Evolutionary conservation across 2,113 vertebrate species (phyloP), one percentile per base, ranked within the genome.

Genomic region (Illadopsis cleaveri): DNA sequence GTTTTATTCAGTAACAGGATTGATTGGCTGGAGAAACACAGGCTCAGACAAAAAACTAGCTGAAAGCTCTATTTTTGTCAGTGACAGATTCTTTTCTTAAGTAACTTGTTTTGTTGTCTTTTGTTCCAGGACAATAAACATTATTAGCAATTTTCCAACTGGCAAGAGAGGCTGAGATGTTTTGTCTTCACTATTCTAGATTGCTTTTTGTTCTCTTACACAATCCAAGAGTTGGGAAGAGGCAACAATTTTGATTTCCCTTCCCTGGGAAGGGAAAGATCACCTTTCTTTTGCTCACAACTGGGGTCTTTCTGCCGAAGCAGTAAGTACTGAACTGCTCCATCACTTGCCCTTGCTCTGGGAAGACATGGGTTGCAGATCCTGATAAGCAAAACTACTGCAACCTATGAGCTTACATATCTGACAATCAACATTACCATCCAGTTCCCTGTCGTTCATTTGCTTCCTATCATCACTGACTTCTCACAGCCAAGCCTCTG

Each of bases 1-100:
- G 90, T 95, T 97, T 94, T 96, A 95, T 96, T 97, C 93, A 80
- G 77, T 96, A 97, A 97, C 80, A 92, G 94, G 95, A 97, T 92
- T 93, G 93, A 97, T 79, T 95, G 94, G 90, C 61, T 95, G 56
- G 42, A 94, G 92, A 90, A 96, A 94, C 68, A 84, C 45, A 82
- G 66, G 57, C 93, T 93, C 53, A 92, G 56, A 83, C 53, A 85
- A 76, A 94, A 62, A 76, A 72, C 42, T 54, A 96, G 90, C 82
- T 92, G 92, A 96, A 94, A 94, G 94, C 88, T 96, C 90, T 94
- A 79, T 92, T 96, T 97, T 97, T 94, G 89, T 97, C 86, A 94
- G 90, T 95, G 92, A 97, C 90, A 53, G 76, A 96, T 95, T 91
- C 84, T 91, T 95, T 97, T 95, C 90, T 94, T 86, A 94, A 97